Conservation (phyloP, 2,888 invertebrate genomes). For the Linyphia triangularis region DNA sequence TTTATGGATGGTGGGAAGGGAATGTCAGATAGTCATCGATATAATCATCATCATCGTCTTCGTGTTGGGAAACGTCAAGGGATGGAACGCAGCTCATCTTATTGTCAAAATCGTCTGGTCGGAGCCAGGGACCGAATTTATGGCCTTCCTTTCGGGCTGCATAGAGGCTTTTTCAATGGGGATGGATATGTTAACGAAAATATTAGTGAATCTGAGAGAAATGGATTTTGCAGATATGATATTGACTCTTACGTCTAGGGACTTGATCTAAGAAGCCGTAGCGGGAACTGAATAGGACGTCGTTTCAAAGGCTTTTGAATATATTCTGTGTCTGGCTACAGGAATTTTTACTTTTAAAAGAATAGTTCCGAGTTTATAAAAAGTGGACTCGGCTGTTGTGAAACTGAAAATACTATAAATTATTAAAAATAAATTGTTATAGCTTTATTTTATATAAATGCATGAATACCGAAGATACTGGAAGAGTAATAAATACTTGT, state of each 20-base stretch:
- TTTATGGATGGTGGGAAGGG: slow-evolving; percentile 25
- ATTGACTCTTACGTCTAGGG: neutral
- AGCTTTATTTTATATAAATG: too few species aligned
- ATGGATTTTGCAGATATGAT: neutral
- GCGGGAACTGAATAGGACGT: too few species aligned
- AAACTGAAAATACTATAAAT: too few species aligned
- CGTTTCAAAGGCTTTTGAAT: too few species aligned
- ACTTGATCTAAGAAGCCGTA: too few species aligned
- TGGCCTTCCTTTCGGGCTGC: neutral
- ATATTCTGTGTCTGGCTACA: too few species aligned
- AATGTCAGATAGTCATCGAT: slow-evolving; percentile 42
- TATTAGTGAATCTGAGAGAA: slow-evolving; percentile 22
- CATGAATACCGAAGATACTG: too few species aligned
- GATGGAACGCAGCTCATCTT: slow-evolving; percentile 17
- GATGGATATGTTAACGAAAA: slow-evolving; percentile 27
- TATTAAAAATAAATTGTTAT: too few species aligned
- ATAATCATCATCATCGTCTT: slow-evolving; percentile 37
- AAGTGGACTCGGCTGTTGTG: too few species aligned
- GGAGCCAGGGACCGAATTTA: slow-evolving; percentile 41
- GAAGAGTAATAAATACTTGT: too few species aligned
- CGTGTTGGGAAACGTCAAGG: neutral
- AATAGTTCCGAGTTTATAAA: too few species aligned
- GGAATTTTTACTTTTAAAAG: too few species aligned
- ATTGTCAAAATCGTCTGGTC: slow-evolving; percentile 45
- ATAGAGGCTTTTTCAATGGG: neutral